Evolutionary conservation across 1,140 invertebrate species (phyloP).

Genomic region (Maniola jurtina): DNA sequence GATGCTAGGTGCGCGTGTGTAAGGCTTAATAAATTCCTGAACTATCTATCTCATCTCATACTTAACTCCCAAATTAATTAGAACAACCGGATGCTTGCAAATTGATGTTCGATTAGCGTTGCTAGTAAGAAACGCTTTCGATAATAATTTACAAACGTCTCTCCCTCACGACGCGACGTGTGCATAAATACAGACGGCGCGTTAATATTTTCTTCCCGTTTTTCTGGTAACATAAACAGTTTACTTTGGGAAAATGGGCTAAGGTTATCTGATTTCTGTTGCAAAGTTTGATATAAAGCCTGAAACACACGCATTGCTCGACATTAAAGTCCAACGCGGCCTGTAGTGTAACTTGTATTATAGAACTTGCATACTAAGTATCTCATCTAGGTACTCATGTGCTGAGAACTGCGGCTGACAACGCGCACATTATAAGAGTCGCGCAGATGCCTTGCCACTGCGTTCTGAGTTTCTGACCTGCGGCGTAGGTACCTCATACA

Average conservation of each 20-base stretch:
- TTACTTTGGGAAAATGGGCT: constrained; percentile 45
- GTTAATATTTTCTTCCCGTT: constrained; percentile 23
- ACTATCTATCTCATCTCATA: neutral
- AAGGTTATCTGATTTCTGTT: constrained; percentile 33
- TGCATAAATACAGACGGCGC: constrained; percentile 33
- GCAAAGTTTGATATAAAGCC: neutral
- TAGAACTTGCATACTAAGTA: too few relatives aligned
- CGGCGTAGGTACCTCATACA: too few relatives aligned
- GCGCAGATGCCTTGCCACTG: too few relatives aligned
- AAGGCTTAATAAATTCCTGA: neutral
- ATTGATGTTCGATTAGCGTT: constrained; percentile 6
- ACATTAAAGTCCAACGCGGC: neutral
- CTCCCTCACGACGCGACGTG: constrained; percentile 4
- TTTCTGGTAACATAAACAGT: constrained; percentile 40
- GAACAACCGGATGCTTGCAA: constrained; percentile 11
- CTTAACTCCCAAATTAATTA: neutral
- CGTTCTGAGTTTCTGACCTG: too few relatives aligned
- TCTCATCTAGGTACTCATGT: too few relatives aligned
- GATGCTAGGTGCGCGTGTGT: too few relatives aligned
- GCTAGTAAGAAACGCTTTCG: neutral
- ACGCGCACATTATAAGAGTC: too few relatives aligned
- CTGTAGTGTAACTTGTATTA: too few relatives aligned
- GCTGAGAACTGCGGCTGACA: too few relatives aligned
- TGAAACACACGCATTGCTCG: neutral
- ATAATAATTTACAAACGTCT: constrained; percentile 13